These are phyloP conservation scores for Rhorus exstirpatorius DNA, from an alignment of 2,888 invertebrate species.

Conservation along the genomic window DNA sequence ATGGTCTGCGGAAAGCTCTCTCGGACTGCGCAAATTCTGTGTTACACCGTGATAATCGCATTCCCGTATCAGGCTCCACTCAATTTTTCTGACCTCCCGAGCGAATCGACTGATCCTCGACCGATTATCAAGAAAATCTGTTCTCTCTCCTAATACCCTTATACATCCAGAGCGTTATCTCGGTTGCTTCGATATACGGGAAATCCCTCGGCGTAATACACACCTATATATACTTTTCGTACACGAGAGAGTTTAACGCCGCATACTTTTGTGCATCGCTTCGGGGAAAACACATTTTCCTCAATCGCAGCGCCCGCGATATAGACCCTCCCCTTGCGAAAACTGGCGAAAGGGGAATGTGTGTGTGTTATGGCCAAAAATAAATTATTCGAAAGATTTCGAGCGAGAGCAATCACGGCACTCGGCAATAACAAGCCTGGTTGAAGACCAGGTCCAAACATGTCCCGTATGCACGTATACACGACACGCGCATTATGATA, in stretches of 20 bases:
- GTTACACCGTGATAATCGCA: slow-evolving; percentile 79
- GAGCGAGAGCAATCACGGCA: slow-evolving; percentile 80
- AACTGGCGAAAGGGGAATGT: slow-evolving; percentile 2
- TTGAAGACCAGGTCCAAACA: slow-evolving; percentile 50
- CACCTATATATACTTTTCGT: slow-evolving; percentile 8
- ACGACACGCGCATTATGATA: neutral
- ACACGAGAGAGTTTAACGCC: slow-evolving; percentile 40
- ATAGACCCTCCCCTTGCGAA: neutral
- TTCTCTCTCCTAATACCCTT: slow-evolving; percentile 51
- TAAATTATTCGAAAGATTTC: slow-evolving; percentile 83
- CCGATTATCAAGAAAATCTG: slow-evolving; percentile 75
- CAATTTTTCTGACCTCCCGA: slow-evolving; percentile 84
- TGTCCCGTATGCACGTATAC: neutral
- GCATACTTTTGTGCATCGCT: slow-evolving; percentile 46
- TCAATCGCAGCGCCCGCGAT: neutral
- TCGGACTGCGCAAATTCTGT: slow-evolving; percentile 26
- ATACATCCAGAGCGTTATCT: slow-evolving; percentile 66
- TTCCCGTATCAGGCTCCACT: slow-evolving; percentile 84
- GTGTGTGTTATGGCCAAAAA: slow-evolving; percentile 74
- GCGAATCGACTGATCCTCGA: slow-evolving; percentile 79
- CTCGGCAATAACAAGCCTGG: slow-evolving; percentile 79
- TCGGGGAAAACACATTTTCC: slow-evolving; percentile 23
- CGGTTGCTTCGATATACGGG: slow-evolving; percentile 56
- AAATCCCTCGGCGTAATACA: slow-evolving; percentile 38
- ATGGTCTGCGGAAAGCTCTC: slow-evolving; percentile 21